Base-by-base conservation (phyloP, 2,797 vertebrate genomes). In the Ambastaia sidthimunki region DNA sequence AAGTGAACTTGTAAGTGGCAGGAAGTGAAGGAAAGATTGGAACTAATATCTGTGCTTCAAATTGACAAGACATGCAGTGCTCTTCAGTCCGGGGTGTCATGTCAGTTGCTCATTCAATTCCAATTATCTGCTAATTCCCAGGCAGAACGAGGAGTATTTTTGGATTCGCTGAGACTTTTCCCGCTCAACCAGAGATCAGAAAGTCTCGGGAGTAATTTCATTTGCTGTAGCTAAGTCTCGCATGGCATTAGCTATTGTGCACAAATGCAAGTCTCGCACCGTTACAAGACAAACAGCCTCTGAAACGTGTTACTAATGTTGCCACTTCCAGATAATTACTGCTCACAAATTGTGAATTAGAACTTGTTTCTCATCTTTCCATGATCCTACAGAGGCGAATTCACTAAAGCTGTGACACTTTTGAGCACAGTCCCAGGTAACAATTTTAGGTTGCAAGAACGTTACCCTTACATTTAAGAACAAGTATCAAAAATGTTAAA, bases 111-210 rank as follows among this genome's bases (percentile, higher is more conserved):
- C 59, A 44, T 69, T 73, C 25, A 52, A 34, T 37, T 74, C 60
- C 15, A 63, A 54, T 62, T 41, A 65, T 59, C n/a, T 57, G 57
- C 62, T 71, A 57, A 57, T 72, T 82, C 54, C 41, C 47, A 69
- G 31, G 44, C 57, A 71, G 72, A 62, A 55, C n/a, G 0, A 54
- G 4, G 41, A 34, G 67, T 71, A 41, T 70, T 82, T 76, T 57
- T 23, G 44, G 68, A 52, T 63, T 65, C 37, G 19, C 55, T 4
- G 16, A 59, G 57, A 79, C 50, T 80, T 76, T 34, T 83, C 55
- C 7, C 67, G 67, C 48, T 74, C 60, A 68, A 73, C 62, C 48
- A 77, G 62, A 85, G 48, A 77, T 80, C 71, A 80, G 57, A 74
- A 78, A 48, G 37, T 68, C 81, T 74, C 70, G 13, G 37, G 80